phyloP scores from a whole-genome alignment of 2,888 invertebrate species.

The Hyppa rectilinea region DNA sequence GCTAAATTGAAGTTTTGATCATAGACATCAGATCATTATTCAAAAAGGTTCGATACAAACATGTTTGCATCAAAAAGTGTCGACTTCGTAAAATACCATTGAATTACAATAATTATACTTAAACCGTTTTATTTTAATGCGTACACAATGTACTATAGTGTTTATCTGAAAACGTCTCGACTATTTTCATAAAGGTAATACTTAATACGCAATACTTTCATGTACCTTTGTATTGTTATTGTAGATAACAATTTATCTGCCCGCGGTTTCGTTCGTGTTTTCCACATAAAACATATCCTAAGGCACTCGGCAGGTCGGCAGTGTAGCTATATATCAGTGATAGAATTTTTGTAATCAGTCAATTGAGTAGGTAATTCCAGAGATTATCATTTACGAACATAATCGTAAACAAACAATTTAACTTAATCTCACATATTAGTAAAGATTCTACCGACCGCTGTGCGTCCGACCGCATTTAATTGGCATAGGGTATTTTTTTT shows the following conservation, averaged over 20 bases:
- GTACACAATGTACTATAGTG: background rate
- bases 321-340: background rate
- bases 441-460: background rate
- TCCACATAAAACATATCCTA: background rate
- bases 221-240: too few species aligned
- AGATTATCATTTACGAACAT: background rate
- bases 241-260: background rate
- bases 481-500: too few species aligned
- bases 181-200: background rate
- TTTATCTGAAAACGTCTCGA: constrained; percentile 6
- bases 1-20: background rate
- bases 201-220: too few species aligned
- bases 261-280: background rate
- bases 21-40: background rate
- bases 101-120: too few species aligned
- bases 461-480: background rate
- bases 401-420: background rate
- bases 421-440: background rate
- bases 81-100: background rate
- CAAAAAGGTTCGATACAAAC: constrained; percentile 1
- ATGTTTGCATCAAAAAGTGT: background rate
- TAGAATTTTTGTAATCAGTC: background rate
- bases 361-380: background rate
- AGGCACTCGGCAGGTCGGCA: background rate
- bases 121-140: background rate